Evolutionary conservation across 1,140 invertebrate species (phyloP).

Genomic region (Dendroctonus valens): DNA sequence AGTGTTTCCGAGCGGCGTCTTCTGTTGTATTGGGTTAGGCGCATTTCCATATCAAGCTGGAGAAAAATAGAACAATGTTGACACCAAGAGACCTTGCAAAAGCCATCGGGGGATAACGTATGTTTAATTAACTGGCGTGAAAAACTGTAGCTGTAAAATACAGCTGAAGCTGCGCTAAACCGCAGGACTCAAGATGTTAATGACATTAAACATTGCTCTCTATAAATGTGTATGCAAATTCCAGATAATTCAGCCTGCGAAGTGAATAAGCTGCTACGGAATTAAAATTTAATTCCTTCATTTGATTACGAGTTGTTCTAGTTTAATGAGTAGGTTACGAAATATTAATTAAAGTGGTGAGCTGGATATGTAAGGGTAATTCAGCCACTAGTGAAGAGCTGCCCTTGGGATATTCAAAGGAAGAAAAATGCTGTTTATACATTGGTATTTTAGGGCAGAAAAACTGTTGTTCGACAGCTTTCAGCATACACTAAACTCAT

Average conservation of each 20-base stretch:
- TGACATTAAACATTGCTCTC: constrained; percentile 1
- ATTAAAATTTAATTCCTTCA: constrained; percentile 10
- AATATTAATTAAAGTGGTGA: no score
- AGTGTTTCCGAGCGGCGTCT: constrained; percentile 3
- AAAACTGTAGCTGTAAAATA: background rate
- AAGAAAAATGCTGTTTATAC: no score
- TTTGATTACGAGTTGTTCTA: background rate
- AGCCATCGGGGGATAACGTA: background rate
- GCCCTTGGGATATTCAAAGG: no score
- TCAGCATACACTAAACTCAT: no score
- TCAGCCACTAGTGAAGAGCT: no score
- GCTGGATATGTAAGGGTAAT: no score
- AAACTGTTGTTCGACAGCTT: no score
- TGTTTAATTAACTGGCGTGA: background rate
- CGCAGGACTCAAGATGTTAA: constrained; percentile 14
- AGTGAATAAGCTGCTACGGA: constrained; percentile 13
- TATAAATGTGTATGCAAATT: constrained; percentile 13
- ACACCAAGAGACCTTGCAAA: background rate
- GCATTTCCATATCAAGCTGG: constrained; percentile 3
- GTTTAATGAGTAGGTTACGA: no score
- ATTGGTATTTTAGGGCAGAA: no score
- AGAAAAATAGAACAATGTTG: constrained; percentile 1
- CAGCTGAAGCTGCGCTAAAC: constrained; percentile 4
- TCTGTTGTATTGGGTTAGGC: background rate
- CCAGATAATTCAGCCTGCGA: constrained; percentile 5